Base-by-base conservation (phyloP, 2,888 invertebrate genomes). In the Rugalucina vietnamica region DNA sequence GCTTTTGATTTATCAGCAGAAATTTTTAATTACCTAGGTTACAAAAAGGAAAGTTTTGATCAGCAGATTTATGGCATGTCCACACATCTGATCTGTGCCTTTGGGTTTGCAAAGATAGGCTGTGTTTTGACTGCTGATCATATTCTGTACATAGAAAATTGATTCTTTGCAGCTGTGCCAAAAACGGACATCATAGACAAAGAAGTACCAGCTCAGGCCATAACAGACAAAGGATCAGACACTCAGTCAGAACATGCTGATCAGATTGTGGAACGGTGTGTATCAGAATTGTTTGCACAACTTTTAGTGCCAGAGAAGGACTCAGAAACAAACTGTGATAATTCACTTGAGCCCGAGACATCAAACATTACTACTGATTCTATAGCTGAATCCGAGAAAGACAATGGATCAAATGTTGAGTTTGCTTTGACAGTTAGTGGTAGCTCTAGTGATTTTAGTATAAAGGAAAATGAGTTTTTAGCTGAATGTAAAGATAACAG, bases 391-490 rank as follows among this genome's bases (percentile, higher is more conserved):
- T 34, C 37, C 18, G 74, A 27, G 8, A 65, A 77, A 39, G 50
- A 43, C n/a, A 60, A 73, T 36, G 73, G 69, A 12, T 43, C 39
- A 54, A 70, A 36, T 37, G 34, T 74, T n/a, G 75, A 82, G 36
- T 5, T 34, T 29, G 78, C 60, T 36, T 27, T 74, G 21, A 69
- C 54, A 54, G 71, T 36, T 39, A 65, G 54, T 71, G 65, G 65
- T 21, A 29, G 29, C 27, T 65, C 65, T 18, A 65, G 34, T 65
- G 85, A 82, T 65, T 54, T 14, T 29, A 76, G 82, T 71, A 85
- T 85, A 18, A 74, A 76, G 54, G 80, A 77, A 32, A 80, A 85
- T 70, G n/a, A 74, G 32, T 72, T 82, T 34, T 77, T 85, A 24
- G 77, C 76, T 14, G 75, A 76, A 21, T 43, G 82, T 37, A 73